Evolutionary conservation across 2,797 vertebrate species (phyloP), one percentile per base, ranked within the genome.

Genomic region (Apogon talboti): DNA sequence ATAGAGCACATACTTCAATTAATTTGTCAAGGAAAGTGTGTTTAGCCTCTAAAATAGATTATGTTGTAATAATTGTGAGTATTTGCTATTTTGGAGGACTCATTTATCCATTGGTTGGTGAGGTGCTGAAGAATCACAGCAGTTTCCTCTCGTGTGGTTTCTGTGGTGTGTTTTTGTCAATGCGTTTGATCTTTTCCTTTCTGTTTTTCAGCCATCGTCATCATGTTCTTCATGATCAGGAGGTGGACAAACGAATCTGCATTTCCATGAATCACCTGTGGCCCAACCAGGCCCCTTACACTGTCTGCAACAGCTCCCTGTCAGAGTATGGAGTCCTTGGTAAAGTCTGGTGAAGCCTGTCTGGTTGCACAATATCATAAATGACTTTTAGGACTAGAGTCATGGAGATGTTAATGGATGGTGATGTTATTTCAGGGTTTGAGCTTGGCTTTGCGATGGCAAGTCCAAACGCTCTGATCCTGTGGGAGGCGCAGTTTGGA

Each of bases 291-390:
- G 96, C 96, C 15, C 93, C 95, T 0, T 99, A 99, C 81, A 98
- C 96, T 0, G 96, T 98, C 71, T 99, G 97, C 87, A 98, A 99
- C 91, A 98, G 97, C 88, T 98, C 96, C 0, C 91, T 99, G 41
- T 99, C 96, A 0, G 97, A 99, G 58, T 99, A 97, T 0, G 97
- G 95, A 0, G 97, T 98, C 0, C 87, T 99, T 0, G 97, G 97
- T 98, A 66, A 91, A 18, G n/a, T 49, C 16, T 15, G 19, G 11
- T 59, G 21, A 14, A 13, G 16, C 10, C 21, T 24, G 21, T 24
- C 21, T 24, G 21, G 2, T 24, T 24, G 21, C 21, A 24, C 21
- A 24, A 24, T 24, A 24, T 24, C 21, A 2, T 2, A 24, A 24
- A 24, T 24, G 2, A 24, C 21, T 24, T 24, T 24, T 2, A 24